Percentiles rank a stretch among this genome's conserved stretches.
phyloP scores from a whole-genome alignment of 2,888 invertebrate genomes.

The Colletes collaris region DNA sequence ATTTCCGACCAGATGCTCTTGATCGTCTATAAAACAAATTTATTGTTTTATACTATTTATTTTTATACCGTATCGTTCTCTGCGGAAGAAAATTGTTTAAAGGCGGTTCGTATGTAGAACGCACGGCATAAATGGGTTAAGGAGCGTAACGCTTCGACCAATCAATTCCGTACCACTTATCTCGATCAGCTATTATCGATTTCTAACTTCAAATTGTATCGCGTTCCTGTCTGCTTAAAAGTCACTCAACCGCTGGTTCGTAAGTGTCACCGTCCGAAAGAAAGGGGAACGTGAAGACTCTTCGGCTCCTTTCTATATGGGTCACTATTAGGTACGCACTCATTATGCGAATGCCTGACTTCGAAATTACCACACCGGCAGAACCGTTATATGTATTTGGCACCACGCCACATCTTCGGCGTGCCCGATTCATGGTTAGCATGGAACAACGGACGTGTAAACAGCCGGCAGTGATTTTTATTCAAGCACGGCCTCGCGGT shows the following conservation, averaged over 20 bases:
- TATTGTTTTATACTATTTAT: no score
- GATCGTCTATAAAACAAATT: no score
- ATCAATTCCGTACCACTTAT: no score
- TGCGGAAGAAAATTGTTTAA: no score
- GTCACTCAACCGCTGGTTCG: background rate
- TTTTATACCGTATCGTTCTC: no score
- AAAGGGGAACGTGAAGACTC: conserved; percentile 43
- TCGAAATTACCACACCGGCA: conserved; percentile 69
- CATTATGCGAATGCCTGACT: conserved; percentile 73
- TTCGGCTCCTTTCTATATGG: conserved; percentile 66
- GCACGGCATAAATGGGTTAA: no score
- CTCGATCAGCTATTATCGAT: no score
- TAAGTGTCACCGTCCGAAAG: conserved; percentile 16
- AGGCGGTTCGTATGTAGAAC: no score
- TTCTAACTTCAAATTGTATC: no score
- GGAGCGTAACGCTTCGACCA: no score
- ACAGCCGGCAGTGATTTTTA: conserved; percentile 70
- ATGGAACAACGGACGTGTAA: conserved; percentile 64
- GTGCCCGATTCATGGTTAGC: conserved; percentile 71
- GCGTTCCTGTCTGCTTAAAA: background rate
- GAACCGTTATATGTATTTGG: conserved; percentile 81
- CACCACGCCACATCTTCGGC: conserved; percentile 73
- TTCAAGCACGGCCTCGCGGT: conserved; percentile 41
- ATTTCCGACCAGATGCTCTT: no score
- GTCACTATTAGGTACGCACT: conserved; percentile 73